Base-by-base conservation (phyloP, 92 coral and sea anemone species). In the Palythoa grandis region DNA sequence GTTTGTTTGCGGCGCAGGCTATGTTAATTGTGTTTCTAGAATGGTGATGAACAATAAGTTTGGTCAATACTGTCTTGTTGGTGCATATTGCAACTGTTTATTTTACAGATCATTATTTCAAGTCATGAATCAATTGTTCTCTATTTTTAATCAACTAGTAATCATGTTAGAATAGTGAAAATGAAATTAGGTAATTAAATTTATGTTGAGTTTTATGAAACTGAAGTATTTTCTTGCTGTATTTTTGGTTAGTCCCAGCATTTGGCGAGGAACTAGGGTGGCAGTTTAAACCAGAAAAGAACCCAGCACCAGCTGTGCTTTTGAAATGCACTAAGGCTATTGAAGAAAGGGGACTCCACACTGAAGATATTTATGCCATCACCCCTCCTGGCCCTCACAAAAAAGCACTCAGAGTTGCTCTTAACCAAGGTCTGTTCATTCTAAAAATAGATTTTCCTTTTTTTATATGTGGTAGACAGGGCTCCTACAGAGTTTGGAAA, bases 291-390 rank as follows among this genome's bases (percentile, higher is more conserved):
- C 93, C 98, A 24, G 86, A 82, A 29, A 52, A 77, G 39, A 84
- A 25, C 22, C 94, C 94, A 74, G 98, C 98, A 7, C 99, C 99
- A 39, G 87, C 86, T 5, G 89, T 93, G 13, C 86, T 96, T 11
- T 93, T 90, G 84, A 96, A 96, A 73, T 96, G 99, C 80, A 90
- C 95, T 1, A 90, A 89, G 54, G 99, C 99, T 43, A 76, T 95
- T 24, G 98, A 95, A 82, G 87, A 76, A 38, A 88, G 89, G 87
- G 92, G 94, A 5, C 61, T 92, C 24, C 72, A 85, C 15, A 82
- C 85, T 3, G 83, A 92, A 48, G 90, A 91, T 15, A 95, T 96
- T 68, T 93, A 96, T 72, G 83, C 89, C 12, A 79, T 70, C 7
- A 89, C 86, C 20, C 96, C 98, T 50, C 76, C 88, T 52, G 95